phyloP scores from a whole-genome alignment of 1,140 invertebrate genomes.

The Drosophila hydei region DNA sequence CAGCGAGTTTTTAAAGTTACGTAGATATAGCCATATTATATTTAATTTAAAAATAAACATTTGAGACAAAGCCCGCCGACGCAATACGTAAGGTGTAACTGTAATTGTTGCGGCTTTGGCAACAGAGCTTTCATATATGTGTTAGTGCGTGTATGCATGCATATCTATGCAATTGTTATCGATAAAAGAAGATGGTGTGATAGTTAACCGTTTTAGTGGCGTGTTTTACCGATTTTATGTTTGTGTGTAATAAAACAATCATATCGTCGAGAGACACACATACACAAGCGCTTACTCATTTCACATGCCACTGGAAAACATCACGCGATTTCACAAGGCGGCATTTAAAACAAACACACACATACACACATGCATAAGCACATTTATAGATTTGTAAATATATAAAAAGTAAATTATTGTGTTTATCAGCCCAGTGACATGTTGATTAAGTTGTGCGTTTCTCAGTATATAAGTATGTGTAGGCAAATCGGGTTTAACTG shows the following conservation, averaged over 20 bases:
- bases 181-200: slow-evolving; percentile 43
- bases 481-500: slow-evolving; percentile 16
- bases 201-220: slow-evolving; percentile 57
- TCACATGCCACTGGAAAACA: slow-evolving; percentile 50
- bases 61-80: background rate
- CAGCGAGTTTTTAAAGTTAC: background rate
- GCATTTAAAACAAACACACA: slow-evolving; percentile 15
- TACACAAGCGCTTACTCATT: slow-evolving; percentile 32
- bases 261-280: slow-evolving; percentile 42
- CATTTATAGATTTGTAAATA: slow-evolving; percentile 40
- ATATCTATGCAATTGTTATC: slow-evolving; percentile 35
- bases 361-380: background rate
- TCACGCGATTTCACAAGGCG: slow-evolving; percentile 44
- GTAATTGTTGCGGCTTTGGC: slow-evolving; percentile 1
- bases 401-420: slow-evolving; percentile 14
- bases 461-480: background rate
- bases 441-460: slow-evolving; percentile 24
- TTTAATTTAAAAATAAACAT: slow-evolving; percentile 4
- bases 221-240: slow-evolving; percentile 50
- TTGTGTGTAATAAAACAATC: slow-evolving; percentile 46
- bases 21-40: background rate
- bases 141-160: background rate
- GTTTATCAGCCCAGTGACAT: slow-evolving; percentile 29
- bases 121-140: slow-evolving; percentile 39
- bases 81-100: background rate